Conservation (phyloP, 2,113 vertebrate species). For the Collichthys lucidus region DNA sequence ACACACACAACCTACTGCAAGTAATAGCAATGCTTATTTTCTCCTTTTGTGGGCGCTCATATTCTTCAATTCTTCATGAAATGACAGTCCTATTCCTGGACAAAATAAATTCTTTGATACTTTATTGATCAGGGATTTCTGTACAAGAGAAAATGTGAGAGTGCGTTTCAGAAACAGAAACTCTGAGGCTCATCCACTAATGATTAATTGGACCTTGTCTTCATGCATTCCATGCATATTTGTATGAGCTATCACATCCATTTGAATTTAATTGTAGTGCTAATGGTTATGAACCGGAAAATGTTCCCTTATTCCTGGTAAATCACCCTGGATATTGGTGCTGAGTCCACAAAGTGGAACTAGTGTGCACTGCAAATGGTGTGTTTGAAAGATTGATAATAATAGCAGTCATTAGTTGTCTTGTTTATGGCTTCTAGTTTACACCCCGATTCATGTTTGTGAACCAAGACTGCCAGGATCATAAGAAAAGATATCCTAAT, state of each 20-base stretch:
- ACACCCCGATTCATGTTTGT: constrained; percentile 28
- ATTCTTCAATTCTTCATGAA: background rate
- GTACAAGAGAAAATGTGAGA: background rate
- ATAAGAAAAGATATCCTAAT: constrained; percentile 5
- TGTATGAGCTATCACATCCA: constrained; percentile 45
- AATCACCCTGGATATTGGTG: constrained; percentile 62
- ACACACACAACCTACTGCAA: background rate
- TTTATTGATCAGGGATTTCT: background rate
- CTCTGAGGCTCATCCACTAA: background rate
- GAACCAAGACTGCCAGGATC: constrained; percentile 5
- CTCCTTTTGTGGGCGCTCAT: background rate
- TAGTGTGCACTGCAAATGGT: constrained; percentile 47
- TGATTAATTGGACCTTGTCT: constrained; percentile 28
- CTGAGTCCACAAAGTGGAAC: constrained; percentile 68
- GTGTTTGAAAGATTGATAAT: constrained; percentile 58
- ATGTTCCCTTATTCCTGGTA: constrained; percentile 43
- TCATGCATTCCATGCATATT: constrained; percentile 26
- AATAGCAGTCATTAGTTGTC: constrained; percentile 25
- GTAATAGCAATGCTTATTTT: background rate
- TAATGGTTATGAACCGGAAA: constrained; percentile 65
- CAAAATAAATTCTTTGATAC: background rate
- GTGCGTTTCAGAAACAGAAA: constrained; percentile 1
- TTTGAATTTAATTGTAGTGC: constrained; percentile 61
- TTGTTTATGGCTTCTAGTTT: constrained; percentile 53
- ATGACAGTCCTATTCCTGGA: background rate